Evolutionary conservation across 2,797 vertebrate genomes (phyloP).

Genomic region (Glossophaga mutica): DNA sequence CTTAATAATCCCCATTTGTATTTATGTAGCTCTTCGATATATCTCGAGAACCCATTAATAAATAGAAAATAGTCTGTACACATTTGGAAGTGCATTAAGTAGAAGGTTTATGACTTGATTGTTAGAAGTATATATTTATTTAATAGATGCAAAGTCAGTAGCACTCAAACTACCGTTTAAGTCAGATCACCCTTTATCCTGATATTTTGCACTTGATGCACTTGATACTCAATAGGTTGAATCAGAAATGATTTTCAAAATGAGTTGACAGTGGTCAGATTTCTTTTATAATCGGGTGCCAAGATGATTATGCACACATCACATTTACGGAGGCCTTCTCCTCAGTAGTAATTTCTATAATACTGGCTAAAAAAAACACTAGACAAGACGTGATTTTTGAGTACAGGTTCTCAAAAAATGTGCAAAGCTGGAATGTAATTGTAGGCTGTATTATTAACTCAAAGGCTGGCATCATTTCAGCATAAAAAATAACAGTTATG

Average conservation of each 20-base stretch:
- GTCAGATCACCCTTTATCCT: conserved; percentile 59
- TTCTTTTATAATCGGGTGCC: conserved; percentile 63
- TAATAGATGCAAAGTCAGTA: conserved; percentile 56
- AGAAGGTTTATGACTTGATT: conserved; percentile 45
- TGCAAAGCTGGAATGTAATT: conserved; percentile 74
- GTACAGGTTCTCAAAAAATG: conserved; percentile 72
- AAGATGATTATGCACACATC: conserved; percentile 67
- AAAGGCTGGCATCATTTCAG: conserved; percentile 60
- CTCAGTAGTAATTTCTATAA: conserved; percentile 71
- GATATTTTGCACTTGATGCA: conserved; percentile 11
- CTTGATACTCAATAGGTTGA: conserved; percentile 49
- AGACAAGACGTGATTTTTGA: conserved; percentile 66
- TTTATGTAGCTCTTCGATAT: background rate
- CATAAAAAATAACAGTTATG: conserved; percentile 67
- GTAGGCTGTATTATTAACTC: conserved; percentile 71
- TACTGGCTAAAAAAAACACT: conserved; percentile 32
- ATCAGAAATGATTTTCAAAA: conserved; percentile 72
- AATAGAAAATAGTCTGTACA: background rate
- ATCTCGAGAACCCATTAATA: background rate
- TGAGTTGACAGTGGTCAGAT: conserved; percentile 71
- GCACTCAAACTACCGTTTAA: conserved; percentile 34
- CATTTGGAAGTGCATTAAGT: background rate
- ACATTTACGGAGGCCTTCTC: conserved; percentile 51
- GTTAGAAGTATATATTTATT: conserved; percentile 49
- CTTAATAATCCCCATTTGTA: background rate